Evolutionary conservation across 2,888 invertebrate species (phyloP).

Genomic region (Muscina levida): DNA sequence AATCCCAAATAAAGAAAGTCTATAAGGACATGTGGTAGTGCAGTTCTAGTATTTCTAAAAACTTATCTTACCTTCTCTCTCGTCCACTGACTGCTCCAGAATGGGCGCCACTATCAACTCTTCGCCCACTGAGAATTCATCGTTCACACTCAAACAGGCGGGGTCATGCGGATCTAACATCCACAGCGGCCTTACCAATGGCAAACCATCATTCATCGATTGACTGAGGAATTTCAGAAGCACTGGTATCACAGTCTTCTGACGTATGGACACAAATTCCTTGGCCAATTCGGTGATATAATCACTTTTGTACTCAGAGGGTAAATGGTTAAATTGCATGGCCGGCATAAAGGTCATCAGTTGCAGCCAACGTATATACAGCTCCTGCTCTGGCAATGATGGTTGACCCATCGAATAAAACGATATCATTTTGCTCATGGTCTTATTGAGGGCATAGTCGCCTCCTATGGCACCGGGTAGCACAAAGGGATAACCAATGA

Average conservation of each 20-base stretch:
- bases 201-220: constrained; percentile 89
- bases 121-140: constrained; percentile 94
- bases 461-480: constrained; percentile 97
- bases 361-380: constrained; percentile 95
- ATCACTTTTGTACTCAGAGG: constrained; percentile 92
- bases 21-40: no score
- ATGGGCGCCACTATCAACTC: constrained; percentile 95
- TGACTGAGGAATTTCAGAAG: constrained; percentile 89
- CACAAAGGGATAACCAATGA: constrained; percentile 95
- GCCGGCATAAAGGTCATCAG: constrained; percentile 94
- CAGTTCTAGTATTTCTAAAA: no score
- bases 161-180: constrained; percentile 90
- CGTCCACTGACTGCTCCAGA: constrained; percentile 85
- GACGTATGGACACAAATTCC: constrained; percentile 86
- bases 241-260: constrained; percentile 88
- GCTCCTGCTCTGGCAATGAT: constrained; percentile 87
- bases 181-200: constrained; percentile 94
- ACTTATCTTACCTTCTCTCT: constrained; percentile 85
- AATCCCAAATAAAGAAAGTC: neutral
- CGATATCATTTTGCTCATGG: constrained; percentile 79
- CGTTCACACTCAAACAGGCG: constrained; percentile 87
- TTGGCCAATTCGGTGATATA: constrained; percentile 88
- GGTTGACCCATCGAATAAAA: constrained; percentile 82
- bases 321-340: constrained; percentile 93
- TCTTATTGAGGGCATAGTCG: constrained; percentile 85